Base-by-base conservation (phyloP, 2,888 invertebrate species). In the Phanerotoma sp. region DNA sequence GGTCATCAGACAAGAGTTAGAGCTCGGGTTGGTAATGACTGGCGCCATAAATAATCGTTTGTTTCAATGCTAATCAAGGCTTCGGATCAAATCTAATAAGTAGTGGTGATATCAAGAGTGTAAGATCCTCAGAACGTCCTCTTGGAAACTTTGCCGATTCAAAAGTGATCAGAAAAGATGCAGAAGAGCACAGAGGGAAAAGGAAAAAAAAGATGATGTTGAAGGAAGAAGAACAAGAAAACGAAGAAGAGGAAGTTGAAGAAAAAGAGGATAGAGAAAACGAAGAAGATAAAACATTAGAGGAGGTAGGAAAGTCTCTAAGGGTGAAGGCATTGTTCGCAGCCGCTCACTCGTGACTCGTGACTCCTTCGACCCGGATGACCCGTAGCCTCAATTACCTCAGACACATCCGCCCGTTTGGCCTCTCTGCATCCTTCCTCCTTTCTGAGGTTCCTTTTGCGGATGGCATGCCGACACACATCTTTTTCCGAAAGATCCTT, bases 341-440 rank as follows among this genome's bases (percentile, higher is more conserved):
- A 67, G 70, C 70, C 73, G 70, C 67, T 72, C 73, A 73, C 72
- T 75, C 74, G 74, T 75, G 76, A 75, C 75, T 75, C 75, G 75
- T 75, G 75, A 74, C 74, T 75, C 74, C 68, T 71, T 63, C 70
- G 74, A 76, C 76, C 76, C 70, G 68, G 67, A 70, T 74, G 75
- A 75, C 75, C 74, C 73, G 69, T 70, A 73, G 73, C 76, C 74
- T 75, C 76, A 75, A 76, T 76, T 76, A 76, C 75, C 73, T 74
- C 74, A 68, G 74, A 75, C 75, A 75, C 73, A 75, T 76, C 76
- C 75, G 75, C 71, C 71, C 74, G 67, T 65, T 66, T 62, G 58
- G 59, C 59, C 64, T 58, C 56, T 60, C 58, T 20, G 6, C 38
- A 35, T 15, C 15, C 35, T 35, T 35, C 35, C 15, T n/a, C n/a